Percentiles rank a stretch among this genome's conserved stretches.
These are phyloP conservation scores for Nomada ferruginata DNA, from an alignment of 2,888 invertebrate species.

Conservation along the genomic window DNA sequence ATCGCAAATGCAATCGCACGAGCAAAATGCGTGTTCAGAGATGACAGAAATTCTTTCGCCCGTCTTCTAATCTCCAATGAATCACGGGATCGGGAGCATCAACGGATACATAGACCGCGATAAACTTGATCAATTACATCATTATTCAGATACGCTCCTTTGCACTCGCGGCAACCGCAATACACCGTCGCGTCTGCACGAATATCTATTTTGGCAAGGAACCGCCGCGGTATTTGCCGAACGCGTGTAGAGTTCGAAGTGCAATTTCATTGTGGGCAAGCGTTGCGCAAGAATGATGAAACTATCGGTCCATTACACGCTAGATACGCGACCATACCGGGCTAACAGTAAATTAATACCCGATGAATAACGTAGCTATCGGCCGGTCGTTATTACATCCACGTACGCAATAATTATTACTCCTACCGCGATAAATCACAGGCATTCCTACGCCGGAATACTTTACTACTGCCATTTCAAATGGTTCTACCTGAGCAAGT, in stretches of 20 bases:
- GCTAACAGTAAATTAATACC: conserved; percentile 41
- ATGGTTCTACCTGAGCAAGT: conserved; percentile 50
- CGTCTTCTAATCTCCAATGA: conserved; percentile 51
- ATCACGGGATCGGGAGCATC: conserved; percentile 42
- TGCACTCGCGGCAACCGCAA: not conserved
- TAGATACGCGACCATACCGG: conserved; percentile 6
- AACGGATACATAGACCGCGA: conserved; percentile 22
- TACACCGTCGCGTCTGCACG: not conserved
- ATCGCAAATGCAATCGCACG: not conserved
- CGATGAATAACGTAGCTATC: conserved; percentile 35
- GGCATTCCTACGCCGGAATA: conserved; percentile 50
- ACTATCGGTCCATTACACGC: not conserved
- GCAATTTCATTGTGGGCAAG: conserved; percentile 10
- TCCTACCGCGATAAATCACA: conserved; percentile 47
- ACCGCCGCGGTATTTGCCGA: not conserved
- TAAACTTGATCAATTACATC: conserved; percentile 63
- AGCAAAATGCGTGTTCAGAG: not conserved
- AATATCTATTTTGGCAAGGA: not conserved
- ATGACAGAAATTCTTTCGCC: not conserved
- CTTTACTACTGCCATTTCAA: conserved; percentile 56
- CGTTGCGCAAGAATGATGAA: conserved; percentile 14
- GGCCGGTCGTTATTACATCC: conserved; percentile 44
- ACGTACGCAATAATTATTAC: conserved; percentile 53
- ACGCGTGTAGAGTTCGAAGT: not conserved
- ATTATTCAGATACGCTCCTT: conserved; percentile 24